Percentiles rank a stretch among this genome's conserved stretches.
These are phyloP conservation scores for Amphilophus citrinellus DNA, from an alignment of 2,113 vertebrate species.

Conservation along the genomic window DNA sequence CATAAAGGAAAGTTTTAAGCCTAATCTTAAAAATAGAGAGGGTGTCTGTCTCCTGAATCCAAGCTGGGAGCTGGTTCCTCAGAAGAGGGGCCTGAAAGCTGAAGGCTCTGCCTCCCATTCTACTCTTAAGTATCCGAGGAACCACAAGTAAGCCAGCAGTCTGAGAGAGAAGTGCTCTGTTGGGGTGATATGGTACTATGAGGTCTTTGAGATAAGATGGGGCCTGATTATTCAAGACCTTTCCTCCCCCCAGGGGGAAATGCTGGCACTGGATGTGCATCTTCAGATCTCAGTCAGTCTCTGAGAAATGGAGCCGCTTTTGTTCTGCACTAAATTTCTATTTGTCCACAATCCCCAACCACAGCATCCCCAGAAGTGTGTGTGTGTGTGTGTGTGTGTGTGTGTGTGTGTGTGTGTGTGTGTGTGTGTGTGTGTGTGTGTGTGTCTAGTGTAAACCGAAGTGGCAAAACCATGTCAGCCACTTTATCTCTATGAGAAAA, in stretches of 20 bases:
- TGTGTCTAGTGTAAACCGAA: background rate
- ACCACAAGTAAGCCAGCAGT: too few species aligned
- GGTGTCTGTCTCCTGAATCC: too few species aligned
- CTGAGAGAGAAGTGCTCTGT: too few species aligned
- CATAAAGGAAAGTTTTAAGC: too few species aligned
- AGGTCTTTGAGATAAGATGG: too few species aligned
- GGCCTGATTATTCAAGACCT: background rate
- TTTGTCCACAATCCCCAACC: background rate
- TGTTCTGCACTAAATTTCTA: background rate
- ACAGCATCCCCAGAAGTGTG: background rate
- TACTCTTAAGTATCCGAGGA: too few species aligned
- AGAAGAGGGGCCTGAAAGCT: too few species aligned
- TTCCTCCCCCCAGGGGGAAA: background rate
- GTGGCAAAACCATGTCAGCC: background rate
- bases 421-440: slow-evolving; percentile 10
- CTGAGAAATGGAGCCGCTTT: background rate
- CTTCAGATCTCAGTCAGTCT: background rate
- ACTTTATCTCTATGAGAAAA: background rate
- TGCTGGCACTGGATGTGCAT: background rate
- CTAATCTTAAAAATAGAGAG: too few species aligned
- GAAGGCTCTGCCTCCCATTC: too few species aligned
- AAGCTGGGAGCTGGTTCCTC: too few species aligned
- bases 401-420: background rate
- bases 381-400: background rate
- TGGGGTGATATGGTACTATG: too few species aligned